Evolutionary conservation across 2,888 invertebrate genomes (phyloP).

Genomic region (Zygaena filipendulae): DNA sequence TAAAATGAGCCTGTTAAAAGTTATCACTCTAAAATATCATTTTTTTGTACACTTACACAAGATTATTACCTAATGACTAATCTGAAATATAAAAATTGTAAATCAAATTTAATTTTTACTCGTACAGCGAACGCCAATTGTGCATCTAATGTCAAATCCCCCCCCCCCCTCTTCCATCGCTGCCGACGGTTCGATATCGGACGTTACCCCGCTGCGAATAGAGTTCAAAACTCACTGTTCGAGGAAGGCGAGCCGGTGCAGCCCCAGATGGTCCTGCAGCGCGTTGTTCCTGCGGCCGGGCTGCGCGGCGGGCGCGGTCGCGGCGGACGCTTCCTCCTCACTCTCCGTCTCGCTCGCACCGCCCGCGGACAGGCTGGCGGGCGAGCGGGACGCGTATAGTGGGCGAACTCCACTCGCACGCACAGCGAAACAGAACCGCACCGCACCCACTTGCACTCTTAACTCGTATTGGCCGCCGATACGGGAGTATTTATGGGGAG

Average conservation of each 20-base stretch:
- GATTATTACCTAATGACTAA: no score
- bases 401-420: conserved; percentile 20
- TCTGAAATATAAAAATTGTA: no score
- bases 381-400: conserved; percentile 34
- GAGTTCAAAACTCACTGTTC: conserved; percentile 26
- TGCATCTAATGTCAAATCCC: no score
- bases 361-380: conserved; percentile 51
- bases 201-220: no score
- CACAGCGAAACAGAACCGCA: conserved; percentile 25
- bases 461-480: conserved; percentile 11
- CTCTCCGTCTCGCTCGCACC: conserved; percentile 81
- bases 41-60: no score
- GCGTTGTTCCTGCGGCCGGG: conserved; percentile 43
- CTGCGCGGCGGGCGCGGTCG: conserved; percentile 35
- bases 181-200: no score
- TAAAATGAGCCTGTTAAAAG: no score
- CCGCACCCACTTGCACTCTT: no score
- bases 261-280: conserved; percentile 62
- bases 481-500: conserved; percentile 7
- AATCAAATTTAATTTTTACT: no score
- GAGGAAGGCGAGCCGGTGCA: conserved; percentile 33
- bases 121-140: no score
- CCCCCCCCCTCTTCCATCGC: no score
- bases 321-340: conserved; percentile 72
- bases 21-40: no score